Evolutionary conservation across 2,888 invertebrate genomes (phyloP).

Genomic region (Tenthredo livida): DNA sequence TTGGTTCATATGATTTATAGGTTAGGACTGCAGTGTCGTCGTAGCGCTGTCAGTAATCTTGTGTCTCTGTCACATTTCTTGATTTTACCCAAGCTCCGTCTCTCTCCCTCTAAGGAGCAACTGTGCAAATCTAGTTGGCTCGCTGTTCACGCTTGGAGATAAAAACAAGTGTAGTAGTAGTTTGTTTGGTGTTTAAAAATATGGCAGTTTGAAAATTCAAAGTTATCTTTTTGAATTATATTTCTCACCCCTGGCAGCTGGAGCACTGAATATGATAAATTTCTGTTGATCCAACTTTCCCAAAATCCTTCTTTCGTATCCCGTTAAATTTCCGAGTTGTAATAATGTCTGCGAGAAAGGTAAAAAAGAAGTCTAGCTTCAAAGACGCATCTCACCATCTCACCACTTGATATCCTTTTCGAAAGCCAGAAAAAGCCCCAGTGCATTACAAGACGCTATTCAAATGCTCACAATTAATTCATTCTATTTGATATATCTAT

Average conservation of each 20-base stretch:
- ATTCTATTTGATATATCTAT: neutral
- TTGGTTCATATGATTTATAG: no score
- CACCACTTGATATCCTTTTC: neutral
- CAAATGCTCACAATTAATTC: no score
- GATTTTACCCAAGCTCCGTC: no score
- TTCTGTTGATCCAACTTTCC: neutral
- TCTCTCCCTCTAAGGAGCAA: neutral
- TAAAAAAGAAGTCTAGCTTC: neutral
- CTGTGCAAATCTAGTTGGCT: neutral
- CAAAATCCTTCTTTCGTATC: neutral
- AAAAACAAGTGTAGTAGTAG: constrained; percentile 56
- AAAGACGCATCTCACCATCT: neutral
- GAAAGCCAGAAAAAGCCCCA: no score
- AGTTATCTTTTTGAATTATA: neutral
- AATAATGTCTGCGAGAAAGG: constrained; percentile 25
- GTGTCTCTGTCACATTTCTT: no score
- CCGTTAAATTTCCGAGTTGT: neutral
- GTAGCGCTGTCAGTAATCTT: no score
- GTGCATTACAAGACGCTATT: no score
- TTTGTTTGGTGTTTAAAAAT: constrained; percentile 54
- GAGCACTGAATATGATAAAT: constrained; percentile 7
- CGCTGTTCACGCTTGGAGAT: constrained; percentile 39
- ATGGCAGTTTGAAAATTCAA: neutral
- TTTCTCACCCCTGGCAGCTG: neutral
- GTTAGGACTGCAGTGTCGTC: no score